These are phyloP conservation scores for Temnothorax rugatulus DNA, from an alignment of 2,888 invertebrate genomes.

Conservation along the genomic window DNA sequence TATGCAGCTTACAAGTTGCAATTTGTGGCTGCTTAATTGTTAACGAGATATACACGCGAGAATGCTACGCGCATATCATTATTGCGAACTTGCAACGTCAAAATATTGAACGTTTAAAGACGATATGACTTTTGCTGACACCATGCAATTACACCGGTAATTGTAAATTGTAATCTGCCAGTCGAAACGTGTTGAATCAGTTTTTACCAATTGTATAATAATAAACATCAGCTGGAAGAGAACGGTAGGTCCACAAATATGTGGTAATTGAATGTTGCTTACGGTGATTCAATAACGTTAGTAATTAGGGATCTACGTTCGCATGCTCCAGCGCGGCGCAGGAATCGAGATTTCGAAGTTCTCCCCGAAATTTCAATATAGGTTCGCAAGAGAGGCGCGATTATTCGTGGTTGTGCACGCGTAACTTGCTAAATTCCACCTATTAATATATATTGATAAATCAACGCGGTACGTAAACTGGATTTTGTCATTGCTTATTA, in stretches of 20 bases:
- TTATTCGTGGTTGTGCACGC: slow-evolving; percentile 4
- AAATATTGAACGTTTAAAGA: slow-evolving; percentile 3
- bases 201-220: background rate
- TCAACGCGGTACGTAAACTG: background rate
- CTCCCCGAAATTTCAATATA: slow-evolving; percentile 32
- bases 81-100: background rate
- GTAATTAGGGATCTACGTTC: slow-evolving; percentile 33
- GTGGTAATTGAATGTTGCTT: background rate
- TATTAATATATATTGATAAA: slow-evolving; percentile 36
- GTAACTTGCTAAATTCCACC: slow-evolving; percentile 26
- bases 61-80: background rate
- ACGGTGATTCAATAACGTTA: slow-evolving; percentile 13
- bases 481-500: slow-evolving; percentile 22
- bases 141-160: background rate
- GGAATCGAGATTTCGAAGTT: slow-evolving; percentile 12
- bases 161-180: too few relatives aligned
- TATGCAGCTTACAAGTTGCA: background rate
- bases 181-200: background rate
- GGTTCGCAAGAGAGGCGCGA: background rate
- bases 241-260: background rate
- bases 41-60: background rate
- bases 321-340: background rate
- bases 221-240: background rate
- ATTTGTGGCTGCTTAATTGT: slow-evolving; percentile 6
- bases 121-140: background rate